Base-by-base conservation (phyloP, 2,797 vertebrate genomes). In the Halcyon smyrnensis region DNA sequence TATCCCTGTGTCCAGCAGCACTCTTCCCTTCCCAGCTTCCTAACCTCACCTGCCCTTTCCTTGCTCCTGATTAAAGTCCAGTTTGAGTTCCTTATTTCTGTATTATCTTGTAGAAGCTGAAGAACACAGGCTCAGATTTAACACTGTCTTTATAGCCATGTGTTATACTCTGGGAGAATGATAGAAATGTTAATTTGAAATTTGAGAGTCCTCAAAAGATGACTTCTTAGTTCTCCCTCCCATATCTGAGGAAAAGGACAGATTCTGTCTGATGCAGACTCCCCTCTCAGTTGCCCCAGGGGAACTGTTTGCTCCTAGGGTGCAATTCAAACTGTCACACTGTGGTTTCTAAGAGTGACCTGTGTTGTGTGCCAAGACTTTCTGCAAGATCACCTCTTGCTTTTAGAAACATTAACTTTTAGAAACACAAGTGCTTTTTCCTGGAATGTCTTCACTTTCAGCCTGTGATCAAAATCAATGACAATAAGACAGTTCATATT, bases 91-190 rank as follows among this genome's bases (percentile, higher is more conserved):
- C 32, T 56, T 46, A 24, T 51, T 57, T 84, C 24, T 27, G 2
- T 19, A 14, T 34, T 41, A 41, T 27, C 19, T 48, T 32, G 16
- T 3, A 77, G 32, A 92, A 77, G 11, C n/a, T 85, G 79, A 80
- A 74, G 20, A 17, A 23, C 30, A 43, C 6, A 73, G 20, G 6
- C 81, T 75, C 67, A 39, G 51, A 46, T 65, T 79, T 64, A 78
- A 56, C 1, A 0, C 7, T 56, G 2, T n/a, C 27, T 86, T 70
- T 53, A 30, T 27, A 64, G 48, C 11, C 17, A 16, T 0, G 1
- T 37, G 15, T 4, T 80, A 27, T 65, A 3, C 30, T 59, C 14
- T 23, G 19, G 9, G 6, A 63, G 27, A 83, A 25, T 21, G 56
- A 81, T 5, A 67, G 30, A 77, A 86, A 67, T 6, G 5, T 27